Percentiles rank a stretch among this genome's conserved stretches.
These are phyloP conservation scores for Hydrocynus forskahlii DNA, from an alignment of 2,797 vertebrate species.

Conservation along the genomic window DNA sequence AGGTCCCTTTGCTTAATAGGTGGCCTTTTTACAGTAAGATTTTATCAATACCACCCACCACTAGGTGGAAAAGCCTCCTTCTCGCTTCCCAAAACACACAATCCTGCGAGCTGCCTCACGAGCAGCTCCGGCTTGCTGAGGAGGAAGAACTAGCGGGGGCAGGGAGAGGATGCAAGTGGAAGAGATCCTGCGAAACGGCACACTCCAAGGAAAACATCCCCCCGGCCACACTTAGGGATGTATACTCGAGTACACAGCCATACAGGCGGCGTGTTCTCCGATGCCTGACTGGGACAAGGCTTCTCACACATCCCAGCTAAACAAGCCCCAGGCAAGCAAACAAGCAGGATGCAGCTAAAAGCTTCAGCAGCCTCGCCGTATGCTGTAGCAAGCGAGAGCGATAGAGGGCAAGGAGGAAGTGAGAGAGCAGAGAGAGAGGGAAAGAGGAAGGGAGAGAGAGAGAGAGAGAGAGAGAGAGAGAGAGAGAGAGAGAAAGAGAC, in stretches of 20 bases:
- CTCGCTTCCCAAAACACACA: neutral
- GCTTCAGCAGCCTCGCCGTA: constrained; percentile 35
- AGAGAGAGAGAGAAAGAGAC: neutral
- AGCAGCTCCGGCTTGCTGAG: neutral
- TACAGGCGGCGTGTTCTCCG: constrained; percentile 26
- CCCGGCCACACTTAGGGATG: constrained; percentile 45
- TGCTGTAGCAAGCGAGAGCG: constrained; percentile 7
- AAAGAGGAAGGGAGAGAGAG: neutral
- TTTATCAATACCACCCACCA: neutral
- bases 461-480: neutral
- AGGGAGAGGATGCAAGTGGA: constrained; percentile 20
- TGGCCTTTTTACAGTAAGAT: neutral
- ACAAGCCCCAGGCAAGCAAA: constrained; percentile 53
- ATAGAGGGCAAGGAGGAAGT: neutral
- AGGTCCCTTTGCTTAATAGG: too few relatives aligned
- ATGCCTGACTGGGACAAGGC: constrained; percentile 38
- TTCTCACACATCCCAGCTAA: constrained; percentile 48
- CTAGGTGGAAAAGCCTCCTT: neutral
- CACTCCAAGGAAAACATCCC: constrained; percentile 45
- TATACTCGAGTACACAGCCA: constrained; percentile 46
- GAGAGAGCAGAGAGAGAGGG: neutral
- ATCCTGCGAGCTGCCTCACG: neutral
- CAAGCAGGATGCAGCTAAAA: constrained; percentile 52
- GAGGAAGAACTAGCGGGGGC: constrained; percentile 11
- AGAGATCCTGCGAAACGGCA: constrained; percentile 7